Percentiles rank a stretch among this genome's conserved stretches.
These are phyloP conservation scores for Pitta sordida DNA, from an alignment of 2,113 vertebrate species.

Conservation along the genomic window DNA sequence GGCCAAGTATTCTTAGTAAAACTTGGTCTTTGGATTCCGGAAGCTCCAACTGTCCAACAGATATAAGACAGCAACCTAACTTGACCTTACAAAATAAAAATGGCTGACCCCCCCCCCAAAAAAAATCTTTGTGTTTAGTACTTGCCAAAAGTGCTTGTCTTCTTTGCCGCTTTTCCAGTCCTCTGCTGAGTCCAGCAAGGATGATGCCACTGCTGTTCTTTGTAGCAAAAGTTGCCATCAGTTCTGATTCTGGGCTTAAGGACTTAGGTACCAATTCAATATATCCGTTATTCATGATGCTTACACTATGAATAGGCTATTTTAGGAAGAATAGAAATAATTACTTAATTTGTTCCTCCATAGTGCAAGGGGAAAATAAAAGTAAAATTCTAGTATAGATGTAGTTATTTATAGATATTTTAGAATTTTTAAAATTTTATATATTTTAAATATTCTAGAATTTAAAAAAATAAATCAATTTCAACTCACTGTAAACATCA, in stretches of 20 bases:
- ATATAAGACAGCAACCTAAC: not conserved
- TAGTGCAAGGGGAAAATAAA: not conserved
- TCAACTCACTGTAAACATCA: not conserved
- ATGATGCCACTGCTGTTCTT: slow-evolving; percentile 84
- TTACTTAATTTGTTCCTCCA: not conserved
- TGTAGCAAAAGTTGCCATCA: slow-evolving; percentile 87
- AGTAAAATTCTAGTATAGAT: not conserved
- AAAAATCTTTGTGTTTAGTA: not conserved
- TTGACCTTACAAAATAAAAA: not conserved
- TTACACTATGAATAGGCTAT: slow-evolving; percentile 86
- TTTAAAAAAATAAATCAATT: not conserved
- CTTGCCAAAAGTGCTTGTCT: slow-evolving; percentile 70
- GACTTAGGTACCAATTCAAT: slow-evolving; percentile 78
- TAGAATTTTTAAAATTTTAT: not conserved
- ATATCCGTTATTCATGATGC: slow-evolving; percentile 79
- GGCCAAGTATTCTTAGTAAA: not conserved
- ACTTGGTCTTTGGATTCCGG: not conserved
- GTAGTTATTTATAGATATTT: too few species aligned
- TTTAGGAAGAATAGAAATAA: not conserved
- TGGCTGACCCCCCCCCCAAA: not conserved
- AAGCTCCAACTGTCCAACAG: not conserved
- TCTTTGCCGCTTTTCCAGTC: slow-evolving; percentile 33
- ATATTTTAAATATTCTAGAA: not conserved
- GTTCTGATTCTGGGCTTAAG: slow-evolving; percentile 74
- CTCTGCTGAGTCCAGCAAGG: slow-evolving; percentile 78